Percentiles rank a stretch among this genome's conserved stretches.
Conservation (phyloP, 2,888 invertebrate species). For the Crocallis elinguaria region DNA sequence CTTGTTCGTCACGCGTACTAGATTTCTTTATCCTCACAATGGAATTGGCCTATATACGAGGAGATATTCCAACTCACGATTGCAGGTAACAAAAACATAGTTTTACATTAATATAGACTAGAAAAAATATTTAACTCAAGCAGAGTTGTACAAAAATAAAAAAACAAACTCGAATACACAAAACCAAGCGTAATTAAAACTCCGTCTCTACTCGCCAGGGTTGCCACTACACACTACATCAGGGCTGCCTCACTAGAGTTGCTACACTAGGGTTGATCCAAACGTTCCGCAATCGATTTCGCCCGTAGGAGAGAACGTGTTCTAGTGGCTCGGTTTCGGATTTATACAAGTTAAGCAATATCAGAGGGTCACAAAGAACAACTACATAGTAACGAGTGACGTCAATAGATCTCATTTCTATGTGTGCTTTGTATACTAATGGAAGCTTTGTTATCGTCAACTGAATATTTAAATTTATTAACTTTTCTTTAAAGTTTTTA, state of each 20-base stretch:
- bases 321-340: constrained; percentile 53
- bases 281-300: constrained; percentile 42
- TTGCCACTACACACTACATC: constrained; percentile 1
- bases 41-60: too few relatives aligned
- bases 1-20: too few relatives aligned
- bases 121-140: background rate
- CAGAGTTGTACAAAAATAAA: background rate
- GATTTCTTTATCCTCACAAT: too few relatives aligned
- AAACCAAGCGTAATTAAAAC: constrained; percentile 5
- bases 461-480: too few relatives aligned
- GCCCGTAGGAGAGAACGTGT: constrained; percentile 51
- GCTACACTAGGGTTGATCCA: constrained; percentile 23
- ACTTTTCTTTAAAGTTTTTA: too few relatives aligned
- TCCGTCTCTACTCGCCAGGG: background rate
- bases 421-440: too few relatives aligned
- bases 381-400: constrained; percentile 24
- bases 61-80: too few relatives aligned
- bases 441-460: too few relatives aligned
- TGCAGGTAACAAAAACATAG: too few relatives aligned
- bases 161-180: background rate
- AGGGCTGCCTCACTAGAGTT: constrained; percentile 26
- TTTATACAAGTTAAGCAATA: constrained; percentile 44
- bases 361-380: constrained; percentile 24
- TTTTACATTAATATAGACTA: too few relatives aligned
- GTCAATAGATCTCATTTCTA: constrained; percentile 22